Evolutionary conservation across 2,797 vertebrate species (phyloP), one percentile per base, ranked within the genome.

Genomic region (Pachyuromys duprasi): DNA sequence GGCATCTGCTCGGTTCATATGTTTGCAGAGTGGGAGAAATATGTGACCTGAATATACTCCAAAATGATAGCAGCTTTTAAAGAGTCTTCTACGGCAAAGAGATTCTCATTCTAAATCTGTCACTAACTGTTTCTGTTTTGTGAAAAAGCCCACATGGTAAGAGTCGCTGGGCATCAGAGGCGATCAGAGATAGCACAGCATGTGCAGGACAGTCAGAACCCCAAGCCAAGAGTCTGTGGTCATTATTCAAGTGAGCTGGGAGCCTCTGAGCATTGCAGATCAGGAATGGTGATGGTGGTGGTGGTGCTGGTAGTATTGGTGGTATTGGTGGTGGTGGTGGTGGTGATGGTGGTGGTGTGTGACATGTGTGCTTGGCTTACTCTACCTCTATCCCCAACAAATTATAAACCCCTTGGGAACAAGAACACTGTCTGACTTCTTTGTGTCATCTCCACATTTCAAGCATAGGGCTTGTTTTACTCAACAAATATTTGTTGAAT

Each of bases 401-500:
- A 84, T 76, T 1, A 62, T 14, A 87, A 92, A 6, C 26, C 18
- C 24, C 8, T 45, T 33, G n/a, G 74, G 75, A 95, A 22, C 7
- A 28, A 79, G 33, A 76, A 22, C 12, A 33, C 45, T 15, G 4
- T 39, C 80, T 26, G 26, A 12, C 65, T 95, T 79, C 13, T 7
- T 2, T 1, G 1, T 36, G 55, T 28, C 11, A 13, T 65, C 75
- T 67, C 36, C 39, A 14, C 57, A 31, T 45, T n/a, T 74, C 90
- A n/a, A 65, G 83, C 49, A 74, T 60, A 84, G 49, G 76, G 36
- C 57, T 84, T 84, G 69, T 82, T 72, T 91, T 65, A 42, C n/a
- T 96, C 90, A 42, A n/a, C 89, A 91, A 94, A 90, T 93, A 96
- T 90, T 87, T 91, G 84, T 95, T 11, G 39, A 95, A 82, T 31